Base-by-base conservation (phyloP, 2,797 vertebrate species). In the Gymnoscopelus braueri region DNA sequence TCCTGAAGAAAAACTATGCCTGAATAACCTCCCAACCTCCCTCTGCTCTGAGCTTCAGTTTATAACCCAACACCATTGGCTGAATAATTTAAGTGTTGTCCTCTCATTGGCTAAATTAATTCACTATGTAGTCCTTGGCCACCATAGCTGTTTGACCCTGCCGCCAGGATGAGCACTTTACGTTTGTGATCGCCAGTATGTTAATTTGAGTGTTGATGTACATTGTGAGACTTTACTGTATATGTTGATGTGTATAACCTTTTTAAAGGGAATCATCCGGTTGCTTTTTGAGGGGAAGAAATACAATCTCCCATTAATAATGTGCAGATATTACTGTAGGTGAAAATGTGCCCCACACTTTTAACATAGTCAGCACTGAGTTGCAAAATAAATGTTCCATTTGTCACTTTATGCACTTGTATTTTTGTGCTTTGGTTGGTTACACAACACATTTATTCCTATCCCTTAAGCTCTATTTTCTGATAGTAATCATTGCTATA, bases 1-100 rank as follows among this genome's bases (percentile, higher is more conserved):
- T 99, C 93, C 95, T 98, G 89, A 98, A 98, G 91, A 94, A 96
- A 74, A 95, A 98, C 87, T 93, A 92, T 53, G 91, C 88, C 83
- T 93, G 89, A 97, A 65, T 47, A 44, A 44, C 49, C 14, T 0
- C 54, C 50, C 1, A 44, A 44, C 49, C 14, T 0, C 54, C 50
- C 1, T 35, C 19, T 15, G 19, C 54, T 11, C 48, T 19, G 32
- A 24, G 55, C 13, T 35, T 51, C 24, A n/a, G 3, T 13, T 24
- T n/a, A 4, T 13, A 3, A 15, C 44, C 5, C 4, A 32, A 49
- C 54, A 14, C 10, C 44, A 35, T 50, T 32, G 23, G 24, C 66
- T 67, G 3, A 35, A 1, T 48, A 7, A 2, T 60, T 65, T 15
- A 32, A 13, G 0, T 19, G 23, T 67, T 13, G 59, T 64, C 65